phyloP scores from a whole-genome alignment of 1,140 invertebrate species.

The Eumaeus atala region DNA sequence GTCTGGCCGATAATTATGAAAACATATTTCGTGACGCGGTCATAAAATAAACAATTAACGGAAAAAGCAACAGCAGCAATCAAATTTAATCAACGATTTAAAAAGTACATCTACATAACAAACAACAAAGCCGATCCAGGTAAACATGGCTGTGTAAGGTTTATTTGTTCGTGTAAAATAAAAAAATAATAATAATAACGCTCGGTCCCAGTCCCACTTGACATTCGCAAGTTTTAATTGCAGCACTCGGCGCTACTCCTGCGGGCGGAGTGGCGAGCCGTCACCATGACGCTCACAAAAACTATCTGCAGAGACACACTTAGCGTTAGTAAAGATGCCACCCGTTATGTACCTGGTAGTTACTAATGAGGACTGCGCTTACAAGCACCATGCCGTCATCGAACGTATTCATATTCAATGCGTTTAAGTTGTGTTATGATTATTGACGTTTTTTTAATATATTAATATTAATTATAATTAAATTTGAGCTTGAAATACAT shows the following conservation, averaged over 20 bases:
- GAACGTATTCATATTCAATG: too few species aligned
- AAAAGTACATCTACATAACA: constrained; percentile 9
- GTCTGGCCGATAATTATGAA: too few species aligned
- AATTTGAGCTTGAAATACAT: too few species aligned
- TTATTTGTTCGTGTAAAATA: constrained; percentile 48
- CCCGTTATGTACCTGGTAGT: constrained; percentile 33
- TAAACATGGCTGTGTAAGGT: constrained; percentile 20
- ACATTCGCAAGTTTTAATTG: constrained; percentile 71
- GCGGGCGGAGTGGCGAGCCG: neutral
- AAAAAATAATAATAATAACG: constrained; percentile 57
- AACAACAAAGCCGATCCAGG: constrained; percentile 6
- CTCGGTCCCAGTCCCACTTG: constrained; percentile 50
- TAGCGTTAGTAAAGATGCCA: constrained; percentile 36
- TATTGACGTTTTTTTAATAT: neutral
- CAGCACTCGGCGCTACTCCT: constrained; percentile 37
- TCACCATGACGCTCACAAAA: constrained; percentile 37
- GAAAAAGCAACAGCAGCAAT: constrained; percentile 4
- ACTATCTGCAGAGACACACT: constrained; percentile 39
- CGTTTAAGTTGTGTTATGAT: neutral
- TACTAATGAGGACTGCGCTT: constrained; percentile 42
- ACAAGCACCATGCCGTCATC: neutral
- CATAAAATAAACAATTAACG: neutral
- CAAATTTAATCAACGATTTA: constrained; percentile 11
- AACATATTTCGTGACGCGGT: neutral
- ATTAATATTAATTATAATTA: too few species aligned